These are phyloP conservation scores for Anastrepha obliqua DNA, from an alignment of 1,140 invertebrate genomes.

Conservation along the genomic window DNA sequence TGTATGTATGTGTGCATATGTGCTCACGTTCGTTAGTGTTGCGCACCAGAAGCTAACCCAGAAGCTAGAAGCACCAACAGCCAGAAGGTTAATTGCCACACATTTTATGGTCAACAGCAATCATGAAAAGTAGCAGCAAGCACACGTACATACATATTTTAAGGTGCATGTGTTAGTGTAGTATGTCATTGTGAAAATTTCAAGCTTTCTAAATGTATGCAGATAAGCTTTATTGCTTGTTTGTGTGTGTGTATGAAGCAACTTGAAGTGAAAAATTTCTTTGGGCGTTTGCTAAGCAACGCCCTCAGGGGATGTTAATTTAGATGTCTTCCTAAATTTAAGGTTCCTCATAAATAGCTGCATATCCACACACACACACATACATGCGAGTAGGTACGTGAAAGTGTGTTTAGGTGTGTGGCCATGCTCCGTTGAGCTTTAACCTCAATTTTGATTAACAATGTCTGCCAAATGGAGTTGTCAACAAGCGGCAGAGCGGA, in stretches of 20 bases:
- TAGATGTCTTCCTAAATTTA: slow-evolving; percentile 38
- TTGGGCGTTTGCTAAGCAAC: slow-evolving; percentile 13
- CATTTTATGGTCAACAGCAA: slow-evolving; percentile 39
- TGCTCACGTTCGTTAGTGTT: neutral
- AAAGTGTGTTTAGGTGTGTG: no score
- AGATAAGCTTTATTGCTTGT: neutral
- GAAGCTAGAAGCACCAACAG: neutral
- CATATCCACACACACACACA: neutral
- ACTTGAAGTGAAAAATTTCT: neutral
- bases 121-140: neutral
- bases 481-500: slow-evolving; percentile 60
- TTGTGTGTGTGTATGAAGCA: neutral
- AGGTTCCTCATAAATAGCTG: neutral
- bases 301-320: slow-evolving; percentile 42
- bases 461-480: slow-evolving; percentile 70
- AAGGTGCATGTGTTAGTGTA: neutral
- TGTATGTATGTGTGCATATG: neutral
- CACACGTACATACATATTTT: no score
- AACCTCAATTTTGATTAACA: slow-evolving; percentile 72
- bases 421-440: slow-evolving; percentile 58
- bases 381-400: neutral
- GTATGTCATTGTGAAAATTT: neutral
- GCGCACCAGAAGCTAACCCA: neutral
- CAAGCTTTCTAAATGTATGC: neutral
- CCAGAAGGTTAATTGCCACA: slow-evolving; percentile 45